Evolutionary conservation across 2,888 invertebrate genomes (phyloP).

Genomic region (Psococerastis gibbosa): DNA sequence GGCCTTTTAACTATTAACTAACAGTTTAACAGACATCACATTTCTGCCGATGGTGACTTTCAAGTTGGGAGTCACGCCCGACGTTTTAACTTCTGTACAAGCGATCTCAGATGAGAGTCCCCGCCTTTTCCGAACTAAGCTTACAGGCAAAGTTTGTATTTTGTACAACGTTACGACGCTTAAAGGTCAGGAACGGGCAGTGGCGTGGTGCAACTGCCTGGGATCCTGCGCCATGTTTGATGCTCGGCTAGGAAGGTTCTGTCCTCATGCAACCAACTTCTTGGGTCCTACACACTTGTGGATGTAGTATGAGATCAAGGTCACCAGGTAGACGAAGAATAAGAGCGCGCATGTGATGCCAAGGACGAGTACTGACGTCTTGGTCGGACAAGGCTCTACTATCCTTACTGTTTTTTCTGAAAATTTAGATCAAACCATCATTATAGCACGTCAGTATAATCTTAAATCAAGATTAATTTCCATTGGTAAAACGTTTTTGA

Average conservation of each 20-base stretch:
- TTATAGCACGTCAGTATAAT: too few relatives aligned
- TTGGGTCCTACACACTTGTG: constrained; percentile 76
- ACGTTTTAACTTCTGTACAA: too few relatives aligned
- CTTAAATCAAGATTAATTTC: too few relatives aligned
- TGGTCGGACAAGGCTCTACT: constrained; percentile 79
- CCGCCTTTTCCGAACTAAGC: not conserved
- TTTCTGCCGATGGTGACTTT: too few relatives aligned
- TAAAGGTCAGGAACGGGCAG: too few relatives aligned
- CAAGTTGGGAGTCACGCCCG: too few relatives aligned
- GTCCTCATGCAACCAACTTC: constrained; percentile 59
- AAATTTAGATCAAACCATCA: constrained; percentile 21
- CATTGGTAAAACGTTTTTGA: constrained; percentile 11
- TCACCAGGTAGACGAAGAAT: constrained; percentile 74
- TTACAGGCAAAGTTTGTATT: too few relatives aligned
- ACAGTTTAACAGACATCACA: not conserved
- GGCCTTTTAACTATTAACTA: constrained; percentile 3
- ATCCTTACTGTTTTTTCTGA: constrained; percentile 78
- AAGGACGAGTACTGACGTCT: constrained; percentile 73
- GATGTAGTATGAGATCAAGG: constrained; percentile 84
- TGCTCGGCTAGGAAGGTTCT: not conserved
- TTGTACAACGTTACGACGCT: too few relatives aligned
- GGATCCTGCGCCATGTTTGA: not conserved
- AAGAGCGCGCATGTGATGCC: constrained; percentile 82
- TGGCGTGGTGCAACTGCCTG: not conserved
- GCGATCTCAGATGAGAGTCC: not conserved